phyloP scores from a whole-genome alignment of 2,113 vertebrate species.

The Eleginops maclovinus region DNA sequence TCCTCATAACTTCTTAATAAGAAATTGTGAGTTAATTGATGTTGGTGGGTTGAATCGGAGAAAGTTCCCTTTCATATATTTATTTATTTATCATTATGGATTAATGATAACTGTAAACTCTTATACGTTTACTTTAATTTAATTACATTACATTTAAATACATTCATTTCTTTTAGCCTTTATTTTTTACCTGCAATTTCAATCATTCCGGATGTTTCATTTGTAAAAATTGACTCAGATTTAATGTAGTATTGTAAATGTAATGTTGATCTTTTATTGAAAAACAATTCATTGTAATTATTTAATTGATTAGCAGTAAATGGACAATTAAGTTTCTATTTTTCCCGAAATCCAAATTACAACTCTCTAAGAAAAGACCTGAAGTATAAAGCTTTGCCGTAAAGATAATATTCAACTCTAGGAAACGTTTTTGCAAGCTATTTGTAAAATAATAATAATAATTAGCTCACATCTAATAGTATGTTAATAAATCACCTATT shows the following conservation, averaged over 20 bases:
- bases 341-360: neutral
- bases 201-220: neutral
- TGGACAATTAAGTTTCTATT: neutral
- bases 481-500: neutral
- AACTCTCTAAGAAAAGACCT: neutral
- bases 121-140: neutral
- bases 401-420: neutral
- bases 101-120: neutral
- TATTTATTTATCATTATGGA: neutral
- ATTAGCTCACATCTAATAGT: too few species aligned
- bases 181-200: neutral
- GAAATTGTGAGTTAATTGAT: too few species aligned
- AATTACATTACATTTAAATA: too few species aligned
- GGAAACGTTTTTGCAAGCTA: neutral
- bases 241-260: neutral
- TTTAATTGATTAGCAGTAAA: neutral
- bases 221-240: neutral
- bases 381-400: neutral
- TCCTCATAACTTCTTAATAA: too few species aligned
- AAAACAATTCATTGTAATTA: neutral
- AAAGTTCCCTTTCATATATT: neutral
- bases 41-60: too few species aligned
- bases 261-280: neutral
- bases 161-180: neutral
- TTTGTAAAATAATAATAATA: neutral